Conservation (phyloP, 2,113 vertebrate genomes). For the Aleadryas rufinucha region DNA sequence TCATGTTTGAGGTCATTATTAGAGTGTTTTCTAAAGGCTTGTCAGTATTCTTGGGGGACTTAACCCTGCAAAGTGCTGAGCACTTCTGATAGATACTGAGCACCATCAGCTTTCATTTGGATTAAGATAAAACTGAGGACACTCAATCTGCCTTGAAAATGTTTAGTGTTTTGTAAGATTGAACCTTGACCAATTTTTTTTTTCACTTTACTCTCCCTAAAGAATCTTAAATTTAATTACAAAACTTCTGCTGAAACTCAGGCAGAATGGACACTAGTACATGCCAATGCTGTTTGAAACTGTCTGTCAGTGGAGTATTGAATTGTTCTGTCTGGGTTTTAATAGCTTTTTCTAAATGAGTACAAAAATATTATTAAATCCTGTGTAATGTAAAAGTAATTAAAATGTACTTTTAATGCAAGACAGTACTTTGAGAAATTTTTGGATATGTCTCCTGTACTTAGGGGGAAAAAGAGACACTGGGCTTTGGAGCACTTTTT, state of each 20-base stretch:
- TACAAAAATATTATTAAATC: conserved; percentile 7
- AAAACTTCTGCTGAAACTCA: neutral
- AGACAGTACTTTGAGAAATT: neutral
- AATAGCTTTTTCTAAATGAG: conserved; percentile 24
- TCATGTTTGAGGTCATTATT: neutral
- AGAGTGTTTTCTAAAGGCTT: conserved; percentile 10
- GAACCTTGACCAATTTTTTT: neutral
- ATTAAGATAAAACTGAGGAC: conserved; percentile 25
- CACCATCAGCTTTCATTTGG: neutral
- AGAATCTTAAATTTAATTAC: conserved; percentile 36
- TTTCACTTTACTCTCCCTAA: neutral
- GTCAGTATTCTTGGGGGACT: neutral
- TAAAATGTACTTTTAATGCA: conserved; percentile 8
- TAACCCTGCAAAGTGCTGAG: neutral
- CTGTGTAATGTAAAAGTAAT: conserved; percentile 6
- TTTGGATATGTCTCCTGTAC: neutral
- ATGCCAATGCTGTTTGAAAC: conserved; percentile 9
- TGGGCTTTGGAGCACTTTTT: conserved; percentile 17
- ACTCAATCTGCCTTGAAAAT: conserved; percentile 2
- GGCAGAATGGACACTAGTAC: neutral
- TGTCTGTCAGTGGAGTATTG: conserved; percentile 6
- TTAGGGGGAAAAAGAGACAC: neutral
- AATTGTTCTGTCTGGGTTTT: neutral
- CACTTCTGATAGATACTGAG: neutral
- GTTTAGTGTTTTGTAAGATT: neutral